Conservation (phyloP, 1,140 invertebrate genomes). For the Marisa cornuarietis region DNA sequence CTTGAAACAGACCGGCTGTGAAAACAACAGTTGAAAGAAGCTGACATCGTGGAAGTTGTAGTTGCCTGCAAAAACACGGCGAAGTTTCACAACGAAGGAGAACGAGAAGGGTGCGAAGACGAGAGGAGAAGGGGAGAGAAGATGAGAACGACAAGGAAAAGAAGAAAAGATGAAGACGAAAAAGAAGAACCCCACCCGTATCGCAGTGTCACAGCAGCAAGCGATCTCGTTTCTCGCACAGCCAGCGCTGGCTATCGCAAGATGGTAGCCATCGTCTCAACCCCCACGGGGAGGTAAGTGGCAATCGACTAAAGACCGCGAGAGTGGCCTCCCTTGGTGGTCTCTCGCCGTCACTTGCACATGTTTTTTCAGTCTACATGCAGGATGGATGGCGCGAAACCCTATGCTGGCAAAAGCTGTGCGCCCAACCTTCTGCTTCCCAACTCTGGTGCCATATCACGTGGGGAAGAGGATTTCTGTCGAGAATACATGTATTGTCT, state of each 20-base stretch:
- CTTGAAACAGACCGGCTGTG: too few species aligned
- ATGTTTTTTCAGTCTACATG: constrained; percentile 22
- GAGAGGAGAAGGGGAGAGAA: not conserved
- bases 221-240: not conserved
- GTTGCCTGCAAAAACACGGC: not conserved
- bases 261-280: constrained; percentile 13
- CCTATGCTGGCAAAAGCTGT: constrained; percentile 12
- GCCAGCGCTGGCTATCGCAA: constrained; percentile 10
- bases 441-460: not conserved
- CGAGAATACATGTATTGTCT: not conserved
- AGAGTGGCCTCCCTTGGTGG: constrained; percentile 25
- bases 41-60: too few species aligned
- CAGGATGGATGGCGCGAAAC: constrained; percentile 14
- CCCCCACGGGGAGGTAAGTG: constrained; percentile 16
- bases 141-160: constrained; percentile 1
- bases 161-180: not conserved
- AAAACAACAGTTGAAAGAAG: too few species aligned
- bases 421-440: constrained; percentile 7
- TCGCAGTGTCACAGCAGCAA: constrained; percentile 3
- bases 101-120: not conserved
- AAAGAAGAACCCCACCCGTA: not conserved
- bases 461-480: not conserved
- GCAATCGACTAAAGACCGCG: constrained; percentile 23
- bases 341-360: constrained; percentile 18
- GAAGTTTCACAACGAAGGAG: not conserved